phyloP scores from a whole-genome alignment of 2,797 vertebrate genomes.

The Odontamblyopus lacepedii region DNA sequence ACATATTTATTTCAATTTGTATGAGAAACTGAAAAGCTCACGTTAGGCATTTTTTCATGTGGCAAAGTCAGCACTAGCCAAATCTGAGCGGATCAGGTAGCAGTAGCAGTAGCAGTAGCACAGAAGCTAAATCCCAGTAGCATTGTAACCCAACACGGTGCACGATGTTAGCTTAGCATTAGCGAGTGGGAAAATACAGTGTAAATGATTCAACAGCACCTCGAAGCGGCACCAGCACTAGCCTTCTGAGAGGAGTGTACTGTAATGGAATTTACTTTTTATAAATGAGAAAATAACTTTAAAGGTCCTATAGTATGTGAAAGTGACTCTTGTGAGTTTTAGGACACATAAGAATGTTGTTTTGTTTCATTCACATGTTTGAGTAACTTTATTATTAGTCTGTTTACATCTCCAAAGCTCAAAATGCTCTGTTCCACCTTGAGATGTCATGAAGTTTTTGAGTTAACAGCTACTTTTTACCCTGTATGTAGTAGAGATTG shows the following conservation, averaged over 20 bases:
- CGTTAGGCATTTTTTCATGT: constrained; percentile 7
- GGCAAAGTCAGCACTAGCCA: constrained; percentile 20
- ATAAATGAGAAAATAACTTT: neutral
- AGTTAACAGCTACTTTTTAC: too few relatives aligned
- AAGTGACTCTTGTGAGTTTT: too few relatives aligned
- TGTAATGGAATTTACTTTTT: neutral
- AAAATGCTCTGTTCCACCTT: too few relatives aligned
- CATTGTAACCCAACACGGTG: constrained; percentile 53
- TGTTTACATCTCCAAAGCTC: too few relatives aligned
- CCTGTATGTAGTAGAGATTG: too few relatives aligned
- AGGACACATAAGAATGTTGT: too few relatives aligned
- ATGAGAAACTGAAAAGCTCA: constrained; percentile 5
- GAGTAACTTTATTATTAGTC: too few relatives aligned
- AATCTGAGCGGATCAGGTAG: constrained; percentile 52
- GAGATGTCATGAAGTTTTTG: too few relatives aligned
- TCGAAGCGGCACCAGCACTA: constrained; percentile 60
- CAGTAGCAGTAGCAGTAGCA: constrained; percentile 7
- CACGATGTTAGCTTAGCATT: constrained; percentile 22
- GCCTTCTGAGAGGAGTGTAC: constrained; percentile 13
- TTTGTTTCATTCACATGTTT: too few relatives aligned
- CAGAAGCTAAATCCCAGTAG: constrained; percentile 50
- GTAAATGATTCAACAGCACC: constrained; percentile 74
- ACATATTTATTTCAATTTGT: neutral
- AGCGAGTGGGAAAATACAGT: constrained; percentile 35
- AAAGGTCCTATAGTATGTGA: neutral